Percentiles rank a stretch among this genome's conserved stretches.
Conservation (phyloP, 92 coral and sea anemone genomes). For the Palythoa grandiflora region DNA sequence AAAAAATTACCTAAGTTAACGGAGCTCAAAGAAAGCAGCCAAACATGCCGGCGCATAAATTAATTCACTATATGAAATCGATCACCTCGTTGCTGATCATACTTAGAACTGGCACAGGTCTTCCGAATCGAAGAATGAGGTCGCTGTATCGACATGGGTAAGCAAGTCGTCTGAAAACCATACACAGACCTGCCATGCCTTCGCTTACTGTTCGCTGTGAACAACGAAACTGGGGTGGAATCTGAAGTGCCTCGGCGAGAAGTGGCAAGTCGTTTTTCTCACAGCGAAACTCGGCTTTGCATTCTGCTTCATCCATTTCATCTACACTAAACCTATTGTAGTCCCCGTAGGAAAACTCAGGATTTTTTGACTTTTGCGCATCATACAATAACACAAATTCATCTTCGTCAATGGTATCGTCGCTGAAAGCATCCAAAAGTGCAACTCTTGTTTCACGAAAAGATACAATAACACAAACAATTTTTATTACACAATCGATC, state of each 20-base stretch:
- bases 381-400: conserved; percentile 28
- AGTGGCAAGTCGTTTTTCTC: conserved; percentile 19
- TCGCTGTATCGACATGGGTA: conserved; percentile 16
- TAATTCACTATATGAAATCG: not conserved
- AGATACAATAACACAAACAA: conserved; percentile 22
- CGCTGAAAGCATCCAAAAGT: conserved; percentile 32
- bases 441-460: conserved; percentile 30
- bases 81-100: conserved; percentile 26
- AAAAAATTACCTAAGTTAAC: no score
- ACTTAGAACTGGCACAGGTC: conserved; percentile 31
- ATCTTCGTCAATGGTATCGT: conserved; percentile 19
- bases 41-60: no score
- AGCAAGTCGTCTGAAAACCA: conserved; percentile 17
- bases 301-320: conserved; percentile 21
- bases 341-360: conserved; percentile 27
- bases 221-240: conserved; percentile 18
- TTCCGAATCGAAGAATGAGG: conserved; percentile 18
- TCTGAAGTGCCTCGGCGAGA: conserved; percentile 10
- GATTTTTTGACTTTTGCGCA: conserved; percentile 28
- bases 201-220: conserved; percentile 32
- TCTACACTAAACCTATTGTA: conserved; percentile 23
- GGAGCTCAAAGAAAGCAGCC: no score
- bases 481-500: not conserved
- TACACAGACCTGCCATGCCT: conserved; percentile 10
- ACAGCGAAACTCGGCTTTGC: conserved; percentile 19